Percentiles rank a stretch among this genome's conserved stretches.
phyloP scores from a whole-genome alignment of 2,888 invertebrate species.

The Drosophila subquinaria region DNA sequence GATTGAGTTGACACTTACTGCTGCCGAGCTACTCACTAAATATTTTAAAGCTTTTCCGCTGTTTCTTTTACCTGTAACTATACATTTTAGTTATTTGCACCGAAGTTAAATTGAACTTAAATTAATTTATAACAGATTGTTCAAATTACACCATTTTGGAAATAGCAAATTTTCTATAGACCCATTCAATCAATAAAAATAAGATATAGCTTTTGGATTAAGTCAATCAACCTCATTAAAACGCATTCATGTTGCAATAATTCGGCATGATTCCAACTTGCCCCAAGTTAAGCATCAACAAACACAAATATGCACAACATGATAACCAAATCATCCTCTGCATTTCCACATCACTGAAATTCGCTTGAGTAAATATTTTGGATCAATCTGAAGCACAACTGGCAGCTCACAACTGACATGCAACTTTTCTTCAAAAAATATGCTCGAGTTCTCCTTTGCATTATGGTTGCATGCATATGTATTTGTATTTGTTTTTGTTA shows the following conservation, averaged over 20 bases:
- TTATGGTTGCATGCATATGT: conserved; percentile 9
- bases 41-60: no score
- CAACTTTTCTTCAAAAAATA: conserved; percentile 14
- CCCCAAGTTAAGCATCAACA: conserved; percentile 7
- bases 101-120: no score
- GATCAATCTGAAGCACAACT: conserved; percentile 24
- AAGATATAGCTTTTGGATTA: background rate
- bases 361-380: conserved; percentile 23
- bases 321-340: conserved; percentile 18
- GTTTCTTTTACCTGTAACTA: no score
- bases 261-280: background rate
- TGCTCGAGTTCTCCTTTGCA: conserved; percentile 7
- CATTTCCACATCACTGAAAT: conserved; percentile 11
- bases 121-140: no score
- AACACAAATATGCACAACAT: conserved; percentile 17
- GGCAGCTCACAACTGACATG: conserved; percentile 20
- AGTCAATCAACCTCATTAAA: conserved; percentile 14
- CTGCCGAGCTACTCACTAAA: no score
- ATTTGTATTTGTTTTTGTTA: conserved; percentile 10
- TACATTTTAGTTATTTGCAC: no score
- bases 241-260: conserved; percentile 20
- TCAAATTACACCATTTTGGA: no score
- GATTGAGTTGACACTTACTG: background rate
- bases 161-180: background rate
- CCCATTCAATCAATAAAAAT: background rate